Evolutionary conservation across 2,888 invertebrate genomes (phyloP).

Genomic region (Thymelicus acteon): DNA sequence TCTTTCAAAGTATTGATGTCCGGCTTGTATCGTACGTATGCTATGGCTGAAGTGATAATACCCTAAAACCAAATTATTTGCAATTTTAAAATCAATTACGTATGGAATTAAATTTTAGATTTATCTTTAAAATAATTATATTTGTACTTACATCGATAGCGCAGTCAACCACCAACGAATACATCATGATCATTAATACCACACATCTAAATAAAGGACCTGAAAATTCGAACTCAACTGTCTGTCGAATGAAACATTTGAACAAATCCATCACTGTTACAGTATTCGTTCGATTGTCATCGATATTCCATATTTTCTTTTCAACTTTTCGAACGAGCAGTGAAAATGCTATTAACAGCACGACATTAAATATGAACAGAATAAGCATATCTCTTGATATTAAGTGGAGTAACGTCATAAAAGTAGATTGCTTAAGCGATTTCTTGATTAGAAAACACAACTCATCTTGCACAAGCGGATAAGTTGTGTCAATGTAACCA

Average conservation of each 20-base stretch:
- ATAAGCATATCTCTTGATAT: slow-evolving; percentile 64
- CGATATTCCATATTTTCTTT: slow-evolving; percentile 54
- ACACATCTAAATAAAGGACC: slow-evolving; percentile 68
- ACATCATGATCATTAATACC: slow-evolving; percentile 63
- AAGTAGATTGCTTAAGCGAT: slow-evolving; percentile 74
- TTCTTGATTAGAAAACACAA: slow-evolving; percentile 84
- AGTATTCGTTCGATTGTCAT: slow-evolving; percentile 54
- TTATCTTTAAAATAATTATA: not conserved
- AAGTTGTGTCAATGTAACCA: slow-evolving; percentile 79
- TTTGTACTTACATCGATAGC: slow-evolving; percentile 71
- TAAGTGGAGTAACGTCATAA: slow-evolving; percentile 68
- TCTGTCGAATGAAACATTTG: slow-evolving; percentile 75
- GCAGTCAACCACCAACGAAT: slow-evolving; percentile 73
- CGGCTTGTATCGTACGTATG: slow-evolving; percentile 66
- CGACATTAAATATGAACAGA: slow-evolving; percentile 58
- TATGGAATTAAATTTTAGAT: not conserved
- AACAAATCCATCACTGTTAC: slow-evolving; percentile 63
- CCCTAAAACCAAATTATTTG: slow-evolving; percentile 61
- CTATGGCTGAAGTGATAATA: slow-evolving; percentile 72
- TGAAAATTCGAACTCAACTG: slow-evolving; percentile 65
- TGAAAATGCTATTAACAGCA: slow-evolving; percentile 56
- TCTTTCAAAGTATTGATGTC: slow-evolving; percentile 61
- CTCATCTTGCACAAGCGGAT: slow-evolving; percentile 81
- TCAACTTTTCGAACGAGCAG: slow-evolving; percentile 62
- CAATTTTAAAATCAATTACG: not conserved